These are phyloP conservation scores for Leptinotarsa lineolata DNA, from an alignment of 1,140 invertebrate genomes.

Conservation along the genomic window DNA sequence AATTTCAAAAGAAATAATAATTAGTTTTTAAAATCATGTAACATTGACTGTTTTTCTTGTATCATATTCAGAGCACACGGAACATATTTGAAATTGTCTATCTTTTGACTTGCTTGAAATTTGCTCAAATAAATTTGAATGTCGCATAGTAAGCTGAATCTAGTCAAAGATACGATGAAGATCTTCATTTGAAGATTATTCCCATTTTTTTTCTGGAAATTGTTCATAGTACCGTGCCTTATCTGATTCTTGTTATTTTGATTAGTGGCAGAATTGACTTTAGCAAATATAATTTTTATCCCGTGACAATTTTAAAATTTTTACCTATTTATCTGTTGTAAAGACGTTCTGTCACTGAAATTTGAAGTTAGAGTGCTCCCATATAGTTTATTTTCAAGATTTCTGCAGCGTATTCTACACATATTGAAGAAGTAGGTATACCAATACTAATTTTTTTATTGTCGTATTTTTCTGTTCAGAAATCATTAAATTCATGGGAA, in stretches of 20 bases:
- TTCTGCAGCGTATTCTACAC: no score
- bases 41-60: background rate
- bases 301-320: background rate
- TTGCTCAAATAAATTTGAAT: conserved; percentile 20
- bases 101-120: conserved; percentile 24
- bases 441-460: no score
- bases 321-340: background rate
- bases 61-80: background rate
- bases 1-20: no score
- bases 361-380: background rate
- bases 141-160: conserved; percentile 17
- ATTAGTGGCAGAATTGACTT: background rate
- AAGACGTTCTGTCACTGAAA: background rate
- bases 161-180: conserved; percentile 25
- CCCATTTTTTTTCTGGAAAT: background rate
- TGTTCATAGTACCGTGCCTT: conserved; percentile 14
- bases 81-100: conserved; percentile 28
- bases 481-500: no score
- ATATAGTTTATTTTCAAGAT: no score
- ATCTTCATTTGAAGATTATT: conserved; percentile 2
- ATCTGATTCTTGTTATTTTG: background rate
- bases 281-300: background rate
- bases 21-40: background rate
- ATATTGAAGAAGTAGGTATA: no score
- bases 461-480: no score